These are phyloP conservation scores for Hypotaenidia okinawae DNA, from an alignment of 2,797 vertebrate genomes.

Conservation along the genomic window DNA sequence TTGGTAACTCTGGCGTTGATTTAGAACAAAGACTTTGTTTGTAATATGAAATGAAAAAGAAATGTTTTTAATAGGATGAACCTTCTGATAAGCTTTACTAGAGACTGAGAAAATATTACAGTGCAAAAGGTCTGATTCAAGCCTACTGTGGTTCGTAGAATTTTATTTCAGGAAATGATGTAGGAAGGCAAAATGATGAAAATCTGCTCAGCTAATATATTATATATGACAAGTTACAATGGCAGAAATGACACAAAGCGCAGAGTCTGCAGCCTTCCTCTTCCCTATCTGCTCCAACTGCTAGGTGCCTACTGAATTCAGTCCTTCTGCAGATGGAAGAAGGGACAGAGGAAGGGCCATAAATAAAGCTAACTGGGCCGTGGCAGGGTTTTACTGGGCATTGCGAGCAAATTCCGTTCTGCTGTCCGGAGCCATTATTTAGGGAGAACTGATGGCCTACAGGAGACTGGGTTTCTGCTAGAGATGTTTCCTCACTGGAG, in stretches of 20 bases:
- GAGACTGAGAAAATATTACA: neutral
- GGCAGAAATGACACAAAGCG: neutral
- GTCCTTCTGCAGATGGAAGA: neutral
- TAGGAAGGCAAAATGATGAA: neutral
- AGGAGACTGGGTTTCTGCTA: neutral
- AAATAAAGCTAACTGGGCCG: neutral
- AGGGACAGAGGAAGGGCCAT: neutral
- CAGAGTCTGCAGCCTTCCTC: neutral
- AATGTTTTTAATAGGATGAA: neutral
- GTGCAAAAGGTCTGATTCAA: neutral
- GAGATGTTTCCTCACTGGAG: neutral
- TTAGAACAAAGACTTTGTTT: neutral
- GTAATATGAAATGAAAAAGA: neutral
- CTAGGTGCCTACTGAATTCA: neutral
- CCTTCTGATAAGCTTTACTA: neutral
- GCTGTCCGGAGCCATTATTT: neutral
- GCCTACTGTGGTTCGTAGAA: neutral
- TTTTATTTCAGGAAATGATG: neutral
- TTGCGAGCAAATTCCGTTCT: neutral
- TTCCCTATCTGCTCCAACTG: neutral
- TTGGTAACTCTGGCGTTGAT: neutral
- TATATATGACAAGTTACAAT: neutral
- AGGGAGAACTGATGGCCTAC: neutral
- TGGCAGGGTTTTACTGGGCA: neutral
- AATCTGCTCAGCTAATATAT: neutral